Conservation (phyloP, 2,888 invertebrate genomes). For the Drosophila phalerata region DNA sequence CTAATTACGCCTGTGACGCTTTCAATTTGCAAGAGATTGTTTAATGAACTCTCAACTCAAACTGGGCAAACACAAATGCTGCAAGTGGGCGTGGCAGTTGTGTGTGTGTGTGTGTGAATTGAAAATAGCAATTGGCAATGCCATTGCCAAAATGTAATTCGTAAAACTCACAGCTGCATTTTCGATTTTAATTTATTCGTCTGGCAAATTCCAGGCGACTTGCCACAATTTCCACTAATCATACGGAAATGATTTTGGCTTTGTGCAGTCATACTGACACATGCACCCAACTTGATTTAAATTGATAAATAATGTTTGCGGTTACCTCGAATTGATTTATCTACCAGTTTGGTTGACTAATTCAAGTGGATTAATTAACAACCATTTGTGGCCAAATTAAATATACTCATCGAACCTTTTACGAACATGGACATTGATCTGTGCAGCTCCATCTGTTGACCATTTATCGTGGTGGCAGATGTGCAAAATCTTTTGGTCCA, state of each 20-base stretch:
- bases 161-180: constrained; percentile 9
- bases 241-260: constrained; percentile 25
- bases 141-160: constrained; percentile 13
- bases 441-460: constrained; percentile 31
- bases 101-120: background rate
- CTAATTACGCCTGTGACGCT: constrained; percentile 62
- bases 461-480: constrained; percentile 39
- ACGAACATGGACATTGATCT: constrained; percentile 22
- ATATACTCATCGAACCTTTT: constrained; percentile 4
- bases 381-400: constrained; percentile 11
- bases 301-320: constrained; percentile 27
- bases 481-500: constrained; percentile 30
- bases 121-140: constrained; percentile 6
- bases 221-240: constrained; percentile 29
- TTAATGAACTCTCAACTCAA: constrained; percentile 17
- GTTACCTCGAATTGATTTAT: constrained; percentile 17
- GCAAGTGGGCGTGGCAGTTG: background rate
- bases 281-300: constrained; percentile 4
- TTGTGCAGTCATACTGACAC: constrained; percentile 8
- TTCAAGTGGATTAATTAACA: constrained; percentile 20
- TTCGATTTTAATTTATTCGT: constrained; percentile 22
- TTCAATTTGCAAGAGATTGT: constrained; percentile 53
- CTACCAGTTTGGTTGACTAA: constrained; percentile 9
- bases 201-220: constrained; percentile 16
- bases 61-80: constrained; percentile 6